phyloP scores from a whole-genome alignment of 2,113 vertebrate species.

The Sturnira hondurensis region DNA sequence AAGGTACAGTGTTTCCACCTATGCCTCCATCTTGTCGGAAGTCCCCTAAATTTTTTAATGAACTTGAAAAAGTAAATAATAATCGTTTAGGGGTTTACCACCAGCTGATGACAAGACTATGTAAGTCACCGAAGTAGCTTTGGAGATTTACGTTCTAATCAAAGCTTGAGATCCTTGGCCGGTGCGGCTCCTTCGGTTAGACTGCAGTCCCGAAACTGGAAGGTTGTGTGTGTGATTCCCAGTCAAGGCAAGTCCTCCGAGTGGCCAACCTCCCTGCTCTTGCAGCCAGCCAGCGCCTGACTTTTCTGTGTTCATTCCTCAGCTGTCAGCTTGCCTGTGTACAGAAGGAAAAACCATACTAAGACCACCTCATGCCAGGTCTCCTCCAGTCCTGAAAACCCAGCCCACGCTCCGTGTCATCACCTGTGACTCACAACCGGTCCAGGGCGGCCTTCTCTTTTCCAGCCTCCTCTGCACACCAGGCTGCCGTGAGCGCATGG shows the following conservation, averaged over 20 bases:
- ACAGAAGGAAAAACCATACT: background rate
- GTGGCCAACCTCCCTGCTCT: fast-evolving
- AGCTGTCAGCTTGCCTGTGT: background rate
- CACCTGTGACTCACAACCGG: background rate
- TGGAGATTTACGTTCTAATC: background rate
- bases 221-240: too few species aligned
- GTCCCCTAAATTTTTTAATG: background rate
- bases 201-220: too few species aligned
- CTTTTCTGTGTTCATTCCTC: background rate
- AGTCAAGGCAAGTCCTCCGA: background rate
- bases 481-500: background rate
- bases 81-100: background rate
- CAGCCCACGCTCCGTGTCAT: background rate
- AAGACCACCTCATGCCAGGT: background rate
- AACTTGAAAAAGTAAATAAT: background rate
- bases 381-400: background rate
- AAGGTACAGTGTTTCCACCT: too few species aligned
- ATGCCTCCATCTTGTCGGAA: too few species aligned
- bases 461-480: background rate
- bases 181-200: too few species aligned
- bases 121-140: background rate
- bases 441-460: background rate
- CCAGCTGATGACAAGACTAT: background rate
- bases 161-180: background rate
- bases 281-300: background rate